Conservation (phyloP, 2,113 vertebrate species). For the Microcebus griseorufus region DNA sequence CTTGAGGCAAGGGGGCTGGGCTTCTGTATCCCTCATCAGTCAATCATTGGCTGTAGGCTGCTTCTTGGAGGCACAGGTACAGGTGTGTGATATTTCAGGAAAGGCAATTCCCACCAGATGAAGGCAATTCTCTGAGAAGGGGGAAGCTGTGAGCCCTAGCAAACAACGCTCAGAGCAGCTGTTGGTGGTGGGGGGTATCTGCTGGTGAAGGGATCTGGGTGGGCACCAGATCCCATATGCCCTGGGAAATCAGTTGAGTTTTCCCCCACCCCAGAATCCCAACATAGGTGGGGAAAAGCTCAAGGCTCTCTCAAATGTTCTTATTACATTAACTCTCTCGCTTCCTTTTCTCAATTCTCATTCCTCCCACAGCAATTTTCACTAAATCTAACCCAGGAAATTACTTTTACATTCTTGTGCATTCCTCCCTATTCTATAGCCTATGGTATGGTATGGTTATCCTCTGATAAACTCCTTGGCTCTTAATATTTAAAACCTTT, state of each 20-base stretch:
- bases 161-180: neutral
- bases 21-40: neutral
- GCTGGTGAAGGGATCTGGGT: neutral
- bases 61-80: neutral
- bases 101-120: neutral
- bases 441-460: neutral
- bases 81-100: neutral
- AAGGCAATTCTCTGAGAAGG: neutral
- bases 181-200: neutral
- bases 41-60: neutral
- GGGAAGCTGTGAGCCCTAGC: neutral
- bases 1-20: neutral
- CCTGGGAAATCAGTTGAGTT: neutral
- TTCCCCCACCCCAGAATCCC: neutral
- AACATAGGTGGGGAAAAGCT: neutral
- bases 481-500: slow-evolving; percentile 18
- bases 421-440: neutral
- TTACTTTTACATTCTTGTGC: neutral
- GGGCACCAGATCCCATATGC: rapidly evolving
- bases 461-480: neutral
- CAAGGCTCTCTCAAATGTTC: neutral
- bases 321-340: neutral
- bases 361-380: neutral
- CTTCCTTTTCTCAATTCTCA: neutral
- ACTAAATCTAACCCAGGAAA: neutral